A percentile compares a stretch with the other conserved stretches of the same genome.
These are phyloP conservation scores for Hybognathus amarus DNA, from an alignment of 2,797 vertebrate genomes.

Conservation along the genomic window DNA sequence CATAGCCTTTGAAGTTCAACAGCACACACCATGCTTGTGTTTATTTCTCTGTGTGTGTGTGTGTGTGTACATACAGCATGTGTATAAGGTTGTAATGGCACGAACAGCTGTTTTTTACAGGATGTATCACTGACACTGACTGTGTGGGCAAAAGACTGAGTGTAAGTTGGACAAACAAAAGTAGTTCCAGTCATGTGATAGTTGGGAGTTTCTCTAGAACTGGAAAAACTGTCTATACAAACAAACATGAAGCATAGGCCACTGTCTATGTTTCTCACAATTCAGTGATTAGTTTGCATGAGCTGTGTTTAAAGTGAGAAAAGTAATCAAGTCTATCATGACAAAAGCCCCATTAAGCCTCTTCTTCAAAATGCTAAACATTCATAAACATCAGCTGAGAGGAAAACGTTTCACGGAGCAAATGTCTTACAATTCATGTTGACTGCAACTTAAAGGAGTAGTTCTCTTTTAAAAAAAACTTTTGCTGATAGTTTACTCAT, in stretches of 20 bases:
- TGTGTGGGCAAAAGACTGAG: background rate
- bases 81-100: background rate
- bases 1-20: constrained; percentile 29
- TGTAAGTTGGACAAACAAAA: constrained; percentile 11
- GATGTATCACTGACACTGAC: background rate
- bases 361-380: background rate
- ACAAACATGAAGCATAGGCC: background rate
- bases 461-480: too few species aligned
- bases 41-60: background rate
- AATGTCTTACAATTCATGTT: background rate
- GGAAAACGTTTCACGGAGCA: background rate
- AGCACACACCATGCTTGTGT: background rate
- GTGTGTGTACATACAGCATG: background rate
- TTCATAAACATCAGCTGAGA: background rate
- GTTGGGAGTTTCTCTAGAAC: constrained; percentile 9
- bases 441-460: background rate
- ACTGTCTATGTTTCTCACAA: background rate
- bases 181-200: constrained; percentile 27
- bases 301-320: background rate
- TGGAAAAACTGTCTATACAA: background rate
- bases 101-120: constrained; percentile 23
- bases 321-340: background rate
- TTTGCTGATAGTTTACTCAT: too few species aligned
- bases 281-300: background rate
- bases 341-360: background rate